These are phyloP conservation scores for Nysson spinosus DNA, from an alignment of 2,888 invertebrate genomes.

Conservation along the genomic window DNA sequence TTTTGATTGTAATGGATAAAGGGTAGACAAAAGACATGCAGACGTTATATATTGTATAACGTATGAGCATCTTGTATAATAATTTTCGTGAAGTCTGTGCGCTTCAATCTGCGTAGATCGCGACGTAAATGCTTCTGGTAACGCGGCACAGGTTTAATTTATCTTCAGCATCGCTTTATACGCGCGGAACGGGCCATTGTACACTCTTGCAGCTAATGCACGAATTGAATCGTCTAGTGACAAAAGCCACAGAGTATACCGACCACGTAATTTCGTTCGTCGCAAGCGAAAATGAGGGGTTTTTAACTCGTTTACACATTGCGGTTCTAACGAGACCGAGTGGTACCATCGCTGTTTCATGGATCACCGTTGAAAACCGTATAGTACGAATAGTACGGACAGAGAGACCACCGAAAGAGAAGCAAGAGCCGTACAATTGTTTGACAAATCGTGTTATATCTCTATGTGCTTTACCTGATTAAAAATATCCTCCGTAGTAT, in stretches of 20 bases:
- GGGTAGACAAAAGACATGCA: too few relatives aligned
- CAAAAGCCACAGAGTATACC: constrained; percentile 50
- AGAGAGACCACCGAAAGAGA: constrained; percentile 3
- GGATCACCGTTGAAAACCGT: constrained; percentile 1
- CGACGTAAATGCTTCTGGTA: background rate
- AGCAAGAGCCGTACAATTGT: constrained; percentile 20
- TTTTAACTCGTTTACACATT: constrained; percentile 57
- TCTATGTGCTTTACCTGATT: too few relatives aligned
- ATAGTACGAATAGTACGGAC: too few relatives aligned
- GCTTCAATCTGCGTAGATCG: background rate
- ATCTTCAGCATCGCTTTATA: constrained; percentile 40
- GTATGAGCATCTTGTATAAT: too few relatives aligned
- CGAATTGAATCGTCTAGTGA: constrained; percentile 52
- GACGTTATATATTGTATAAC: too few relatives aligned
- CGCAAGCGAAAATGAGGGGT: constrained; percentile 51
- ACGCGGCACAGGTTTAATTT: constrained; percentile 13
- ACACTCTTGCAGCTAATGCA: constrained; percentile 43
- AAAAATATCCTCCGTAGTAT: too few relatives aligned
- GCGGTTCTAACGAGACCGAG: constrained; percentile 54
- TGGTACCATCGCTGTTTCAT: constrained; percentile 29
- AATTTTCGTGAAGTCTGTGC: background rate
- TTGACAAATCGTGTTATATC: constrained; percentile 37
- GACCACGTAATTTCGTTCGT: constrained; percentile 53
- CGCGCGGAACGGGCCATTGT: constrained; percentile 40
- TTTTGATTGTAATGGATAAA: background rate